These are phyloP conservation scores for Coptodon bakossiorum DNA, from an alignment of 2,113 vertebrate species.

Conservation along the genomic window DNA sequence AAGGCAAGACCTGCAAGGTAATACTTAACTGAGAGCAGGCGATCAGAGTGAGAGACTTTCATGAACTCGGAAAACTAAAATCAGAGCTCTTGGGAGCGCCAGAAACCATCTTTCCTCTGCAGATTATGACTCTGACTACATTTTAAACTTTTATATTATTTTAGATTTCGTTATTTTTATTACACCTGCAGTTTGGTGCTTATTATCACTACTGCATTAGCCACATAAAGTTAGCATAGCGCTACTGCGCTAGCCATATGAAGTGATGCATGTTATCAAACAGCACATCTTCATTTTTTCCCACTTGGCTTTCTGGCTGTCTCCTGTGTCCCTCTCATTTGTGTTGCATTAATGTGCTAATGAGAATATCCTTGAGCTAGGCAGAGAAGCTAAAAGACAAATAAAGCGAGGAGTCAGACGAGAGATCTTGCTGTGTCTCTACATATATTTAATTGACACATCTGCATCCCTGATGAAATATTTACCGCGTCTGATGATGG, in stretches of 20 bases:
- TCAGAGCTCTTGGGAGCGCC: not conserved
- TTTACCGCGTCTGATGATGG: constrained; percentile 62
- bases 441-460: constrained; percentile 73
- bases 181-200: not conserved
- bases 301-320: constrained; percentile 17
- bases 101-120: not conserved
- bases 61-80: not conserved
- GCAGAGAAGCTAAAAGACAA: constrained; percentile 51
- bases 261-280: not conserved
- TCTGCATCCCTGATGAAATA: constrained; percentile 74
- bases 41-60: not conserved
- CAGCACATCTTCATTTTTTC: constrained; percentile 39
- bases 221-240: not conserved
- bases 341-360: constrained; percentile 70
- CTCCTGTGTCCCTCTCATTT: constrained; percentile 56
- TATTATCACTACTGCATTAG: not conserved
- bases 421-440: constrained; percentile 49
- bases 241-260: not conserved
- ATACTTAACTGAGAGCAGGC: not conserved
- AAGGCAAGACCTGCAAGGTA: constrained; percentile 4
- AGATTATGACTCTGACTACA: not conserved
- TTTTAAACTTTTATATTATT: not conserved
- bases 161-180: not conserved
- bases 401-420: constrained; percentile 45
- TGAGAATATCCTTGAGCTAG: constrained; percentile 71